Percentiles rank a stretch among this genome's conserved stretches.
Conservation (phyloP, 2,888 invertebrate genomes). For the Apodemia hepburni region DNA sequence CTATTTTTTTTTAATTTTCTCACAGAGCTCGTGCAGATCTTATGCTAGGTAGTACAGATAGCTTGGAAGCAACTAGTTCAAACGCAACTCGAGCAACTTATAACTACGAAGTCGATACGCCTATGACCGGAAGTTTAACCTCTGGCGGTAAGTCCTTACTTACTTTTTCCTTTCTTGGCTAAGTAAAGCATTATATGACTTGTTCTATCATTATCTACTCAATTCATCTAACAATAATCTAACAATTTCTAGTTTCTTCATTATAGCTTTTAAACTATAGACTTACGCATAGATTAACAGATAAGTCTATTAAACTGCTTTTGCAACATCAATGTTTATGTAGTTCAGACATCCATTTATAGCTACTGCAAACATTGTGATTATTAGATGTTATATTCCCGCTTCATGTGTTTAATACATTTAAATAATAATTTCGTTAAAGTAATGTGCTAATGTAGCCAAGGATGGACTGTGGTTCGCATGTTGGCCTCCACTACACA, state of each 20-base stretch:
- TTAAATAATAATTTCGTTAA: not conserved
- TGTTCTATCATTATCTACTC: not conserved
- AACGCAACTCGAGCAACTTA: slow-evolving; percentile 91
- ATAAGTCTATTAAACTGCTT: not conserved
- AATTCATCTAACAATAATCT: not conserved
- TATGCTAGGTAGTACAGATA: slow-evolving; percentile 84
- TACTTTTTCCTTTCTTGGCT: slow-evolving; percentile 3
- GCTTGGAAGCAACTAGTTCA: slow-evolving; percentile 88
- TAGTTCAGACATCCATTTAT: slow-evolving; percentile 1
- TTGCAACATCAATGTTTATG: not conserved
- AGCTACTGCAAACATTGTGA: not conserved
- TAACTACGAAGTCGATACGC: slow-evolving; percentile 91
- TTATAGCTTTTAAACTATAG: not conserved
- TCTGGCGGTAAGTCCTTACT: slow-evolving; percentile 75
- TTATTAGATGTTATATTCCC: not conserved
- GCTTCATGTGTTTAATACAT: slow-evolving; percentile 1
- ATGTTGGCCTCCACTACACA: too few species aligned
- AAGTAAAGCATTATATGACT: not conserved
- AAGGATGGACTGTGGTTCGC: too few species aligned
- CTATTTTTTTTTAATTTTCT: not conserved
- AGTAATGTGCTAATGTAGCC: slow-evolving; percentile 1
- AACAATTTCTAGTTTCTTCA: not conserved
- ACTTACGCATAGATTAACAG: not conserved
- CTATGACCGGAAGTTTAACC: slow-evolving; percentile 92
- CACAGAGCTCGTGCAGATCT: slow-evolving; percentile 68